Evolutionary conservation across 2,888 invertebrate genomes (phyloP), one percentile per base, ranked within the genome.

Genomic region (Ecliptopera silaceata): DNA sequence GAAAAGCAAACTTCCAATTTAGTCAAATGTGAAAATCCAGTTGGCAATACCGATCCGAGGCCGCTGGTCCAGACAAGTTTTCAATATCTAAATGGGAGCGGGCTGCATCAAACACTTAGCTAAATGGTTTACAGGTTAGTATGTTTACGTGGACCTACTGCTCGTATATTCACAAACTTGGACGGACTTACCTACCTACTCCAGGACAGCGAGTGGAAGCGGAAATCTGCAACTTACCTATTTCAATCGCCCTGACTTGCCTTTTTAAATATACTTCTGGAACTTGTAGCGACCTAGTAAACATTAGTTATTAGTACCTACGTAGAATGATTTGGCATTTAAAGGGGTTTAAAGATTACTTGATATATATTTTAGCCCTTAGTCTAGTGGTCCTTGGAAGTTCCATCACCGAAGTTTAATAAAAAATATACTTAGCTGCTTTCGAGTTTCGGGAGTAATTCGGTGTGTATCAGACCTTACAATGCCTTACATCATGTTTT

Each of bases 81-180:
- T 74, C 86, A 85, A 86, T 85, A 84, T 80, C 79, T 70, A 80
- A 80, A 86, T 85, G 80, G 82, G 68, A 66, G 57, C 55, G 63
- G 43, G 70, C 78, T 75, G 83, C 83, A 83, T 80, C 75, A 78
- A 83, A 79, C 84, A 84, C 85, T 85, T 82, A 83, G 75, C 77
- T 75, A 80, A 84, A 84, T 84, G 77, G 80, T 74, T 78, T 79
- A 82, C 79, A 74, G 73, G 73, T 77, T 72, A 66, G 69, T 62
- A 69, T 71, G 79, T 79, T 80, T 80, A 79, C 74, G 63, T 59
- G 56, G 39, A 59, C 55, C 54, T 49, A 39, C 46, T 44, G 10
- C 47, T 59, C 59, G 61, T 66, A 65, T 56, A 64, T 64, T 57
- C 56, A 52, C 45, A 50, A 51, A 39, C 61, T 48, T 52, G 59